phyloP scores from a whole-genome alignment of 30 jellyfish, hydroid and myxozoan species.

The Rhopilema esculentum region DNA sequence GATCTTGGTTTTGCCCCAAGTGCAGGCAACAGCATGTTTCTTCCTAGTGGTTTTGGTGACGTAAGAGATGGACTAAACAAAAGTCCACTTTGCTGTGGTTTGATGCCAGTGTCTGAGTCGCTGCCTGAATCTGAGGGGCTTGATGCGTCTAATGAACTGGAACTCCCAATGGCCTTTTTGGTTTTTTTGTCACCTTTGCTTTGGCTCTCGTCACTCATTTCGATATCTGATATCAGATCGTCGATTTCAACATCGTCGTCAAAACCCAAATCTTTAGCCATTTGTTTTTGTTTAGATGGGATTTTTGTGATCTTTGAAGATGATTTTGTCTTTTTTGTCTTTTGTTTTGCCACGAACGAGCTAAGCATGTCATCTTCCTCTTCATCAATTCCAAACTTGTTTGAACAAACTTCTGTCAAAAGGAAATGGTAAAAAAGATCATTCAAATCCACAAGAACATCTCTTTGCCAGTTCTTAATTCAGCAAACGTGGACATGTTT shows the following conservation, averaged over 20 bases:
- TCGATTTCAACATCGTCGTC: slow-evolving; percentile 1
- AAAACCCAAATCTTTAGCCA: slow-evolving; percentile 3
- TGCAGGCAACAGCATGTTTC: background rate
- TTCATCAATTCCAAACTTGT: background rate
- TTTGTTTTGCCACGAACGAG: background rate
- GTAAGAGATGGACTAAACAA: background rate
- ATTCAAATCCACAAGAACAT: background rate
- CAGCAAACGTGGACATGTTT: background rate
- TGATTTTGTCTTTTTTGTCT: background rate
- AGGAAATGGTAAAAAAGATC: background rate
- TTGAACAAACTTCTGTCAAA: background rate
- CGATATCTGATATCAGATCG: background rate
- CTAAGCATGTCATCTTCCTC: background rate
- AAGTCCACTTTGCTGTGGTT: background rate
- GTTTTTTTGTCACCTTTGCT: background rate
- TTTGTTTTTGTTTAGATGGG: background rate
- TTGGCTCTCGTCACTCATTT: background rate
- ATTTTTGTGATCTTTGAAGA: background rate
- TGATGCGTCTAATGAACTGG: background rate
- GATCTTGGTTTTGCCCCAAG: background rate
- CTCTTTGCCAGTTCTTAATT: background rate
- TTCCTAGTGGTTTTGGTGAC: background rate
- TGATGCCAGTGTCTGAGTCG: background rate
- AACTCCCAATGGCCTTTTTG: background rate
- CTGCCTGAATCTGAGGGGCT: background rate